Percentiles rank a stretch among this genome's conserved stretches.
These are phyloP conservation scores for Nesogale talazaci DNA, from an alignment of 2,113 vertebrate genomes.

Conservation along the genomic window DNA sequence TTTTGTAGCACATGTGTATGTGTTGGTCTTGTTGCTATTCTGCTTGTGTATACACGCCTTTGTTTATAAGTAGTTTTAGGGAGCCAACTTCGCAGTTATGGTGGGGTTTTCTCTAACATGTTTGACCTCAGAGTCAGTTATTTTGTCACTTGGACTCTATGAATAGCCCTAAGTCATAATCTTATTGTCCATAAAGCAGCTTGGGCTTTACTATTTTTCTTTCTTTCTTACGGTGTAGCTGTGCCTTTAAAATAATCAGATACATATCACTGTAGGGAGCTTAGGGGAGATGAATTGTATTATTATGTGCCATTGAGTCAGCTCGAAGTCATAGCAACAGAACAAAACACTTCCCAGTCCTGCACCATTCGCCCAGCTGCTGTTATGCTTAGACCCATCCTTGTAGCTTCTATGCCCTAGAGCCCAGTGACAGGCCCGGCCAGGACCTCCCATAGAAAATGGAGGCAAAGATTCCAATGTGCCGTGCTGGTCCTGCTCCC, in stretches of 20 bases:
- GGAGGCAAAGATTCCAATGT: not conserved
- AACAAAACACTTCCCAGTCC: no score
- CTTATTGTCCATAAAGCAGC: not conserved
- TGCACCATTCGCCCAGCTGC: no score
- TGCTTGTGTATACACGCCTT: not conserved
- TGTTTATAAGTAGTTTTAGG: not conserved
- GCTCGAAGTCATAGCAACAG: no score
- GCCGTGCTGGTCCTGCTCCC: no score
- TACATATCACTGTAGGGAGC: not conserved
- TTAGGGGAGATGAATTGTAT: not conserved
- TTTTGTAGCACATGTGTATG: not conserved
- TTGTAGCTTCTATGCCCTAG: no score
- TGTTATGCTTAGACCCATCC: no score
- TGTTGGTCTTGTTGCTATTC: not conserved
- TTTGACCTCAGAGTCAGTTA: not conserved
- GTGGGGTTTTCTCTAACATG: not conserved
- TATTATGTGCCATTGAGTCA: not conserved
- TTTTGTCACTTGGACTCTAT: not conserved
- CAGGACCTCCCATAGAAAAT: not conserved
- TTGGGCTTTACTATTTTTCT: not conserved
- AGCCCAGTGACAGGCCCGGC: no score
- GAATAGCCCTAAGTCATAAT: not conserved
- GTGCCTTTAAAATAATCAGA: not conserved
- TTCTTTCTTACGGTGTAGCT: not conserved
- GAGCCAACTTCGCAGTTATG: not conserved